Conservation (phyloP, 1,140 invertebrate genomes). For the Hylaeus anthracinus region DNA sequence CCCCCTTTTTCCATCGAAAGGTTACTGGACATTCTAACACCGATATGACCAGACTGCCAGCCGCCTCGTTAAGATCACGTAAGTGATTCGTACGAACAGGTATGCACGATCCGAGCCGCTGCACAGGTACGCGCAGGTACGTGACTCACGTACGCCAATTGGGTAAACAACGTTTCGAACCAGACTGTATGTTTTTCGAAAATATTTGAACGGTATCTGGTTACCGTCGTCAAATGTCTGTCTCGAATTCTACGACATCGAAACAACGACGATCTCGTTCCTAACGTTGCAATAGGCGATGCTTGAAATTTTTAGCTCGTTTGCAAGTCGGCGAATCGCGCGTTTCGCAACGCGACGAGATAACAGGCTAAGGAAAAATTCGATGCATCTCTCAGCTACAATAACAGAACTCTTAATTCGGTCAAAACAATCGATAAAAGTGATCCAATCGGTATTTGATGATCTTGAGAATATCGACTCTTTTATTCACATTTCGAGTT, state of each 20-base stretch:
- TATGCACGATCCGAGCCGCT: slow-evolving; percentile 21
- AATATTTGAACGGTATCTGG: slow-evolving; percentile 51
- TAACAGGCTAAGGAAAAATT: neutral
- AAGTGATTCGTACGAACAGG: slow-evolving; percentile 43
- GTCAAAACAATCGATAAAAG: too few species aligned
- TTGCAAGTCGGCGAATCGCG: too few species aligned
- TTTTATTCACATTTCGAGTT: too few species aligned
- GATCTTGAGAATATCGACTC: too few species aligned
- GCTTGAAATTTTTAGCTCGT: neutral
- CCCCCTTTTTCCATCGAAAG: neutral
- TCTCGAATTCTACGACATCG: neutral
- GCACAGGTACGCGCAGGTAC: slow-evolving; percentile 39
- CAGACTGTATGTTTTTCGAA: slow-evolving; percentile 46
- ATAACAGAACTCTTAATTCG: neutral
- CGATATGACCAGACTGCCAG: slow-evolving; percentile 28
- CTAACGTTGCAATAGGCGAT: neutral
- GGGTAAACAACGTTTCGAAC: slow-evolving; percentile 42
- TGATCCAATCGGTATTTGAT: too few species aligned
- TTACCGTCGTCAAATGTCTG: slow-evolving; percentile 13
- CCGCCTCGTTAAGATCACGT: slow-evolving; percentile 40
- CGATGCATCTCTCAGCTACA: too few species aligned
- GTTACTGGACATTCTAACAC: neutral
- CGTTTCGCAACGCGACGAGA: too few species aligned
- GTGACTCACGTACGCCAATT: slow-evolving; percentile 46
- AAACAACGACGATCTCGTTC: neutral